A percentile compares a stretch with the other conserved stretches of the same genome.
phyloP scores from a whole-genome alignment of 2,888 invertebrate genomes.

The Apamea monoglypha region DNA sequence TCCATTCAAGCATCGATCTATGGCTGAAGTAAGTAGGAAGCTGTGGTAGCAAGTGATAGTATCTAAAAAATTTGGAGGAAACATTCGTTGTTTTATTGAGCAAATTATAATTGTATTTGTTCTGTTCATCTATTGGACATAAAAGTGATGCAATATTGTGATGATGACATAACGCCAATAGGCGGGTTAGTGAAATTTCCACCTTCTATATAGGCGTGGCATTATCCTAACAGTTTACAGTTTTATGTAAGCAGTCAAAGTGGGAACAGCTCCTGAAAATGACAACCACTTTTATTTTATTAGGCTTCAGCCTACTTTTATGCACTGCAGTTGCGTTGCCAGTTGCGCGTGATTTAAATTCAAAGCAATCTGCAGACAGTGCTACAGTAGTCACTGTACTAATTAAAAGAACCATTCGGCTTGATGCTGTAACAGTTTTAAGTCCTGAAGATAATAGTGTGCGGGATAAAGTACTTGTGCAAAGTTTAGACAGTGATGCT shows the following conservation, averaged over 20 bases:
- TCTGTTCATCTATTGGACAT: not conserved
- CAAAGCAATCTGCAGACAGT: not conserved
- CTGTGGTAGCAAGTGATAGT: no score
- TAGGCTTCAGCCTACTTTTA: not conserved
- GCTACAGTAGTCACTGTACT: not conserved
- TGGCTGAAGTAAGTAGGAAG: not conserved
- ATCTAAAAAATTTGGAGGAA: not conserved
- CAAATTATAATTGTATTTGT: not conserved
- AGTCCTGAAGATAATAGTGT: not conserved
- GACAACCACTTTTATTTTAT: not conserved
- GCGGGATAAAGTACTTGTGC: not conserved
- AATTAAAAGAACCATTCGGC: not conserved
- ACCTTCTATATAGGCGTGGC: constrained; percentile 1
- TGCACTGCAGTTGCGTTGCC: not conserved
- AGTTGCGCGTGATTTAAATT: not conserved
- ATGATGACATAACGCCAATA: constrained; percentile 16
- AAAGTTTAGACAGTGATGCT: not conserved
- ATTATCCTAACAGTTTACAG: not conserved
- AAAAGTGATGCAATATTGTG: constrained; percentile 33
- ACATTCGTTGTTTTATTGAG: not conserved
- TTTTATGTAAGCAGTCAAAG: constrained; percentile 26
- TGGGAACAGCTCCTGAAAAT: constrained; percentile 10
- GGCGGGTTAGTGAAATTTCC: constrained; percentile 9
- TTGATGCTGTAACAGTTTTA: not conserved
- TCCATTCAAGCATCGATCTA: not conserved